phyloP scores from a whole-genome alignment of 2,113 vertebrate genomes.

The Colistium nudipinnis region DNA sequence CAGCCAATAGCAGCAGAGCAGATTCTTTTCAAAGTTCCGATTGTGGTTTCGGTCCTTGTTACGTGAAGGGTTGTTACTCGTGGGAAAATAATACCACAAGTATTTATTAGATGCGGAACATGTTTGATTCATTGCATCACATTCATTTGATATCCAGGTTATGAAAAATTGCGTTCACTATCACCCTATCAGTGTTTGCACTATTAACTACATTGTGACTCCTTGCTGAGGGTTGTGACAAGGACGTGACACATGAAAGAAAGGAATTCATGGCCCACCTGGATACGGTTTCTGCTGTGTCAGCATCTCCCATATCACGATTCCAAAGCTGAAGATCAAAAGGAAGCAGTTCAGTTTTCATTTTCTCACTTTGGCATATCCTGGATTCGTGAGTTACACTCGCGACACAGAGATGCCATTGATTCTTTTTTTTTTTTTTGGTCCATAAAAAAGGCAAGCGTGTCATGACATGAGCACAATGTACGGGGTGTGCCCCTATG shows the following conservation, averaged over 20 bases:
- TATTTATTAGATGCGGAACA: too few species aligned
- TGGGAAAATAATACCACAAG: too few species aligned
- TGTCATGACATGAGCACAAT: conserved; percentile 4
- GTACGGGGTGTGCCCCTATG: background rate
- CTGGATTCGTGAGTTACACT: background rate
- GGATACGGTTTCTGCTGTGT: conserved; percentile 87
- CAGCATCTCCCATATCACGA: conserved; percentile 90
- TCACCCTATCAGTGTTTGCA: background rate
- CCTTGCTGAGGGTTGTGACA: background rate
- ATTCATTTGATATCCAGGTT: background rate
- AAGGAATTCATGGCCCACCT: conserved; percentile 72
- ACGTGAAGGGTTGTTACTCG: too few species aligned
- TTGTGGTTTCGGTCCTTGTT: too few species aligned
- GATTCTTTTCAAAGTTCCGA: too few species aligned
- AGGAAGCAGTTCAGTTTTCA: conserved; percentile 12
- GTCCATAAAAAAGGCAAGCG: background rate
- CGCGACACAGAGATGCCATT: background rate
- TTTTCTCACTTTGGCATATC: conserved; percentile 6
- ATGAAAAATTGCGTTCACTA: background rate
- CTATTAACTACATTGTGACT: background rate
- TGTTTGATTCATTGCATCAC: background rate
- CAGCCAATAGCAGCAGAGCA: background rate
- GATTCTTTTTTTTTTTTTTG: background rate
- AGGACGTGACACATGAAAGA: conserved; percentile 14
- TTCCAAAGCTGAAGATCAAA: conserved; percentile 83